These are phyloP conservation scores for Drosophila tropicalis DNA, from an alignment of 1,140 invertebrate species.

Conservation along the genomic window DNA sequence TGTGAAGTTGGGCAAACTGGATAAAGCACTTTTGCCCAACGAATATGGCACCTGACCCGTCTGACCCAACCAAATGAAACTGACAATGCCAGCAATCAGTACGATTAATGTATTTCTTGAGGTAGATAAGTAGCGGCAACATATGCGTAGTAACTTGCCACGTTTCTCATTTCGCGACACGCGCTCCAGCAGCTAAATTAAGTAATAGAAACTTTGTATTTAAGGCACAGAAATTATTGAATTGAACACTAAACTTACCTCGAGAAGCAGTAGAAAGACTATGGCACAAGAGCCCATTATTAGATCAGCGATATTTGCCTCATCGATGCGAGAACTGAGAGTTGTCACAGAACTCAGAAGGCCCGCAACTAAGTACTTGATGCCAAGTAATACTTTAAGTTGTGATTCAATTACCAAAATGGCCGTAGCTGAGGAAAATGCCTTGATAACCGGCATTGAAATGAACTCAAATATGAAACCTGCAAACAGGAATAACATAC, in stretches of 20 bases:
- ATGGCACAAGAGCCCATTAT: constrained; percentile 89
- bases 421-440: constrained; percentile 96
- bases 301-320: constrained; percentile 87
- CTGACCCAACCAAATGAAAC: constrained; percentile 83
- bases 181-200: constrained; percentile 49
- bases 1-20: constrained; percentile 87
- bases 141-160: constrained; percentile 83
- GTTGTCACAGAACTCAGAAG: constrained; percentile 89
- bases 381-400: constrained; percentile 92
- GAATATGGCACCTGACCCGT: constrained; percentile 53
- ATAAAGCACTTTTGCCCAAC: constrained; percentile 84
- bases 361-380: constrained; percentile 89
- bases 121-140: constrained; percentile 83
- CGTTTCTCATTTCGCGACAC: constrained; percentile 65
- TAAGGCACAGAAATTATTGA: neutral
- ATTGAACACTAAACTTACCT: constrained; percentile 84
- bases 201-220: neutral
- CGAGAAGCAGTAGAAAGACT: constrained; percentile 87
- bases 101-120: constrained; percentile 92
- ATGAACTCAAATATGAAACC: constrained; percentile 98
- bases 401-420: constrained; percentile 96
- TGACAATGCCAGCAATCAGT: constrained; percentile 87
- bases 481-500: constrained; percentile 22
- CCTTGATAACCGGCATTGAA: constrained; percentile 96
- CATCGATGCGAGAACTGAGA: constrained; percentile 86